Evolutionary conservation across 2,888 invertebrate genomes (phyloP), one percentile per base, ranked within the genome.

Genomic region (Yponomeuta malinellus): DNA sequence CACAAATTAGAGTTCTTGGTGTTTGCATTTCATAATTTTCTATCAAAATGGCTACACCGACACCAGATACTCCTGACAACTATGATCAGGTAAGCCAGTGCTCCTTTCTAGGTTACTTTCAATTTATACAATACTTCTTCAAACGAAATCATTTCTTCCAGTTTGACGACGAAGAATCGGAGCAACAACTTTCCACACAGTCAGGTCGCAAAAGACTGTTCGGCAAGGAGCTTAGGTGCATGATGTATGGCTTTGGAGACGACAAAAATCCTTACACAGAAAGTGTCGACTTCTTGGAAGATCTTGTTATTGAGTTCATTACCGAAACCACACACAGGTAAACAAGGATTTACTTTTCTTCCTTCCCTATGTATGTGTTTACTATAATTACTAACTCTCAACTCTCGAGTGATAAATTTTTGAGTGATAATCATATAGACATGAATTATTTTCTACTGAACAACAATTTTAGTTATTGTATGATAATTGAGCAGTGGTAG

Each of bases 231-330:
- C 88, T 99, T 65, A 94, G 98, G 48, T 98, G 98, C 78, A 99
- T 99, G 99, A 98, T 99, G 98, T 99, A 98, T 86, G 99, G 99
- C 0, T 99, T 99, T 93, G 99, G 99, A 5, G 99, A 99, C 87
- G 99, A 99, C 84, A 98, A 98, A 85, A 99, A 99, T 90, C 99
- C 99, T 0, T 99, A 98, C 81, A 99, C 99, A 1, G 99, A 99
- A 90, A 98, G 98, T 83, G 98, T 99, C 0, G 99, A 99, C 85
- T 94, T 99, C 68, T 93, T 99, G 69, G 99, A 99, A 90, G 99
- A 99, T 87, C 91, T 99, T 68, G 99, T 99, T 0, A 97, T 99
- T 76, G 98, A 99, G 90, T 99, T 98, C 86, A 97, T 99, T 48
- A 97, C 97, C 2, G 98, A 99, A 93, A 98, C 97, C 93, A 96